Conservation (phyloP, 2,888 invertebrate genomes). For the Heliconius aoede region DNA sequence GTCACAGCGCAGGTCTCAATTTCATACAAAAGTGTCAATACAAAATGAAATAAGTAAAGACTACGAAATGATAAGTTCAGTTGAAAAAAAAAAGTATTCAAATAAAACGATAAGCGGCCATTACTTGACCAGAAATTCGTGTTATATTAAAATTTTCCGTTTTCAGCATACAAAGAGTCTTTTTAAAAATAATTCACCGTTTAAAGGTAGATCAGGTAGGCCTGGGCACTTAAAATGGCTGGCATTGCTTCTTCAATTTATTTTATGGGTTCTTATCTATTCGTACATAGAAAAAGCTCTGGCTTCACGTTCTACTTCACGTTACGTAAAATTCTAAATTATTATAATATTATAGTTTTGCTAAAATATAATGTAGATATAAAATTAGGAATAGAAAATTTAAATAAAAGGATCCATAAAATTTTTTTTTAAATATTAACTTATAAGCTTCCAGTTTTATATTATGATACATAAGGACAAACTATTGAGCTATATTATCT, state of each 20-base stretch:
- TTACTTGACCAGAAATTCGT: constrained; percentile 51
- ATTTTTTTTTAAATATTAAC: no score
- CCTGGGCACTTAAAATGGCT: constrained; percentile 34
- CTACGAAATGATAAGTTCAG: not conserved
- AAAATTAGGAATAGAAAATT: no score
- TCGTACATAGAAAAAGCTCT: not conserved
- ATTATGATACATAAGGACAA: no score
- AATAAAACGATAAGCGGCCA: constrained; percentile 46
- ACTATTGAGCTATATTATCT: no score
- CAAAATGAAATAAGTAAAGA: not conserved
- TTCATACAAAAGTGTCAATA: not conserved
- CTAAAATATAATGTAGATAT: not conserved
- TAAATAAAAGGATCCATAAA: no score
- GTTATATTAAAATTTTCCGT: constrained; percentile 54
- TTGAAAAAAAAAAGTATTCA: not conserved
- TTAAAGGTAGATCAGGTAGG: constrained; percentile 53
- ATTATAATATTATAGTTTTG: not conserved
- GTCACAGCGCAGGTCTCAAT: not conserved
- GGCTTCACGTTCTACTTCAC: not conserved
- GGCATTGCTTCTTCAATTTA: constrained; percentile 23
- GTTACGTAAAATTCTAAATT: not conserved
- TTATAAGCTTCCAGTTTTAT: no score
- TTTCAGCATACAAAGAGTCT: constrained; percentile 55
- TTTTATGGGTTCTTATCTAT: constrained; percentile 8
- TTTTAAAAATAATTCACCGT: constrained; percentile 53